These are phyloP conservation scores for Pammene fasciana DNA, from an alignment of 2,888 invertebrate species.

Conservation along the genomic window DNA sequence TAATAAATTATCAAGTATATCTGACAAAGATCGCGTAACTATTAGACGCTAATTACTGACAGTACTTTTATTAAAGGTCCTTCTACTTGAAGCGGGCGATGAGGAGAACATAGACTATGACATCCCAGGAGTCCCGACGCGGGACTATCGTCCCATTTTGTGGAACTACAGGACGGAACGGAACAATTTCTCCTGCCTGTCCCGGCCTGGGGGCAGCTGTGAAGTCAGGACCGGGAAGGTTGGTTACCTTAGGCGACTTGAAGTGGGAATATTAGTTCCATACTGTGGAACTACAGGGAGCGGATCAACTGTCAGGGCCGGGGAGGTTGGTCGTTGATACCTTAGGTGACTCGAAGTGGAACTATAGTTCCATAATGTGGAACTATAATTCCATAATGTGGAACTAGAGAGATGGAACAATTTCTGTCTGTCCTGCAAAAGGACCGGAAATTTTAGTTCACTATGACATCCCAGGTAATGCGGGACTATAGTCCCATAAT, in stretches of 20 bases:
- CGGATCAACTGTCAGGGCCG: conserved; percentile 73
- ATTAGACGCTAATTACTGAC: background rate
- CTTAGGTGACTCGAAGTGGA: no score
- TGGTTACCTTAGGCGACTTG: no score
- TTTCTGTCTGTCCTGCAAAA: no score
- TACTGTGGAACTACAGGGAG: no score
- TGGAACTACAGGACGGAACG: conserved; percentile 78
- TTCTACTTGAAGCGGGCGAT: conserved; percentile 73
- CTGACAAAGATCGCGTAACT: no score
- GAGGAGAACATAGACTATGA: conserved; percentile 77
- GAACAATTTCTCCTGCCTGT: conserved; percentile 74
- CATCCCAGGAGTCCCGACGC: conserved; percentile 74
- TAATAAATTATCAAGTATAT: no score
- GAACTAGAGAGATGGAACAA: no score
- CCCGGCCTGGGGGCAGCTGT: conserved; percentile 73
- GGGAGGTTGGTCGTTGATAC: conserved; percentile 52
- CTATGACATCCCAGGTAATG: conserved; percentile 32
- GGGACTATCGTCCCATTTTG: conserved; percentile 69
- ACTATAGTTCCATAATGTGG: no score
- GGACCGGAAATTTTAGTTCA: background rate
- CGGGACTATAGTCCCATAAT: conserved; percentile 64
- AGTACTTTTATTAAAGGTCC: conserved; percentile 51
- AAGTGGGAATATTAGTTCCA: no score
- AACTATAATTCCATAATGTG: no score
- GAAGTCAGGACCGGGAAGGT: conserved; percentile 72